A percentile compares a stretch with the other conserved stretches of the same genome.
phyloP scores from a whole-genome alignment of 2,888 invertebrate genomes.

The Oithona nana region DNA sequence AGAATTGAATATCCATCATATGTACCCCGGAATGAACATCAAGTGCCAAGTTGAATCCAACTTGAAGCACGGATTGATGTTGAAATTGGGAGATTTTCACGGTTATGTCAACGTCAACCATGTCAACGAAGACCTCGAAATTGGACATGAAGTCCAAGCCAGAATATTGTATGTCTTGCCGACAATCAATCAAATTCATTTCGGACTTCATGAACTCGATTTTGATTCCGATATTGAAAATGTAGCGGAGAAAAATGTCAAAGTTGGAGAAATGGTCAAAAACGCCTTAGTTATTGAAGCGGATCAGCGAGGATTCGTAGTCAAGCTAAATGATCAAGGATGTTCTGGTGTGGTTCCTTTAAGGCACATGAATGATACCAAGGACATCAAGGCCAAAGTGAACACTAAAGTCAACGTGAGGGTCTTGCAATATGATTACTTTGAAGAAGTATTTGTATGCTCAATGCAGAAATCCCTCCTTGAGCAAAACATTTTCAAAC shows the following conservation, averaged over 20 bases:
- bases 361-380: background rate
- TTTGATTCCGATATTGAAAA: too few species aligned
- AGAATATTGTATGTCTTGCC: constrained; percentile 9
- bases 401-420: background rate
- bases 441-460: background rate
- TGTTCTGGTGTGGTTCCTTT: background rate
- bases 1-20: background rate
- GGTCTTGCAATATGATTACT: constrained; percentile 1
- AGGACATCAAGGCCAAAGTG: background rate
- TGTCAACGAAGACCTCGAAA: background rate
- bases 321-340: background rate
- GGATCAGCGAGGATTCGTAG: background rate
- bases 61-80: background rate
- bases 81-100: constrained; percentile 2
- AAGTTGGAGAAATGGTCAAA: background rate
- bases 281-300: background rate
- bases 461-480: background rate
- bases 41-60: background rate
- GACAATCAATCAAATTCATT: constrained; percentile 1
- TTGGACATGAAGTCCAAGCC: background rate
- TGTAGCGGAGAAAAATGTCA: background rate
- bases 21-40: constrained; percentile 1
- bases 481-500: background rate
- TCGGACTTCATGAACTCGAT: background rate
- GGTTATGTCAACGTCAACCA: background rate